phyloP scores from a whole-genome alignment of 2,797 vertebrate genomes.

The Gymnothorax javanicus region DNA sequence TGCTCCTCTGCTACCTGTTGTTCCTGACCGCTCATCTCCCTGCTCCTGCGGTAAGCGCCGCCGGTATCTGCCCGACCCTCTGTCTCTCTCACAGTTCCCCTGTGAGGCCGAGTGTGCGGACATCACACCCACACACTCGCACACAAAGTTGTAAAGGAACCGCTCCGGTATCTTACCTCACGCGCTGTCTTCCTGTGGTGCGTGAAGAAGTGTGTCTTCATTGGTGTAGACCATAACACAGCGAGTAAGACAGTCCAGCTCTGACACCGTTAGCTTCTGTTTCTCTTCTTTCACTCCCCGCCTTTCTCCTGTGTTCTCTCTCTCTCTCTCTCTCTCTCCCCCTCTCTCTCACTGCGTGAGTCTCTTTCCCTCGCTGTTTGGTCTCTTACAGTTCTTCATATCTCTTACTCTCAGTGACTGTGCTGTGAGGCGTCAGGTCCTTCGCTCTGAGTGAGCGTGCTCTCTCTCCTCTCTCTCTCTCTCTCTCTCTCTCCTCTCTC shows the following conservation, averaged over 20 bases:
- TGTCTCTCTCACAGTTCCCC: background rate
- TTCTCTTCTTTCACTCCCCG: constrained; percentile 58
- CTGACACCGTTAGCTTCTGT: constrained; percentile 54
- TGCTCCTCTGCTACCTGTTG: constrained; percentile 1
- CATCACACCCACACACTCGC: constrained; percentile 26
- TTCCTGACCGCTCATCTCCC: background rate
- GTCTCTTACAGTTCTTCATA: constrained; percentile 30
- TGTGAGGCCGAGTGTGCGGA: background rate
- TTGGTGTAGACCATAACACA: constrained; percentile 65
- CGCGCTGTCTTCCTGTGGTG: constrained; percentile 65
- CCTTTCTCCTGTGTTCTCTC: constrained; percentile 43
- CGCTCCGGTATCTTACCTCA: constrained; percentile 72
- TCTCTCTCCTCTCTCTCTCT: constrained; percentile 59
- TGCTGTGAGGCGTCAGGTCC: constrained; percentile 45
- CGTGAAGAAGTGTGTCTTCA: constrained; percentile 68
- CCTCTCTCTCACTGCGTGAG: constrained; percentile 44
- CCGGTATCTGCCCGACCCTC: background rate
- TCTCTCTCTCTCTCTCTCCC: constrained; percentile 47
- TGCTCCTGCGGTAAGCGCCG: background rate
- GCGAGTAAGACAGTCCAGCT: constrained; percentile 74
- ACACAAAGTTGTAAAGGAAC: constrained; percentile 48
- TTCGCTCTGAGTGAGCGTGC: constrained; percentile 41
- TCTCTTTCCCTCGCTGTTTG: constrained; percentile 47
- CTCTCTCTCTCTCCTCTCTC: constrained; percentile 62
- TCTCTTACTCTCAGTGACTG: constrained; percentile 42